Evolutionary conservation across 2,888 invertebrate genomes (phyloP), one percentile per base, ranked within the genome.

Genomic region (Megastigmus dorsalis): DNA sequence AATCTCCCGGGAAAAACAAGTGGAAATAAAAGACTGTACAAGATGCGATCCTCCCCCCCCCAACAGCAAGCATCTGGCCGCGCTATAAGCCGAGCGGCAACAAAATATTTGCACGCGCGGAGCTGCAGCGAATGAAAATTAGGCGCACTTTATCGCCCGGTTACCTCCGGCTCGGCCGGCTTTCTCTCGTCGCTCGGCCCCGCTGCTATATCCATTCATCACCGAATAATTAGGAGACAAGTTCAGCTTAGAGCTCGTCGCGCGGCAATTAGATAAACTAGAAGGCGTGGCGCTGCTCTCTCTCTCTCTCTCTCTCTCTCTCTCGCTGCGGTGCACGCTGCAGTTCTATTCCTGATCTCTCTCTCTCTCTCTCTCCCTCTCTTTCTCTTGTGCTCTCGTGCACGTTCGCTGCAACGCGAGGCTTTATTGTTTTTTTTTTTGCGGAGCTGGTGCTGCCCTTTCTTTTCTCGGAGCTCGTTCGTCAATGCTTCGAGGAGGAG

Each of bases 181-280:
- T 82, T 77, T 79, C 82, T 77, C 77, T 78, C 76, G n/a, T 3
- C 33, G 48, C 50, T 28, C 38, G 15, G 26, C 54, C n/a, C 15
- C 30, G 52, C 4, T 10, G 79, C 75, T 76, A 62, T n/a, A n/a
- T 59, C 78, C 84, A 86, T 86, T 84, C 80, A 82, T 86, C 86
- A 86, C 81, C 78, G 81, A 84, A 85, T 86, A 87, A 87, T 87
- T 86, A 86, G 86, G 82, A 82, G 86, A 87, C 85, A 85, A 86
- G 86, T 83, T 84, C 84, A 80, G 82, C n/a, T n/a, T n/a, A n/a
- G n/a, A n/a, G n/a, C 79, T 83, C 66, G 81, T 82, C 85, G 82
- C 82, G 80, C 82, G 77, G 85, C 86, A 86, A 86, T 86, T 86
- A 86, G 86, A 84, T 84, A 84, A 86, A 70, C 74, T 85, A 82